phyloP scores from a whole-genome alignment of 1,140 invertebrate species.

The Hyles euphorbiae region DNA sequence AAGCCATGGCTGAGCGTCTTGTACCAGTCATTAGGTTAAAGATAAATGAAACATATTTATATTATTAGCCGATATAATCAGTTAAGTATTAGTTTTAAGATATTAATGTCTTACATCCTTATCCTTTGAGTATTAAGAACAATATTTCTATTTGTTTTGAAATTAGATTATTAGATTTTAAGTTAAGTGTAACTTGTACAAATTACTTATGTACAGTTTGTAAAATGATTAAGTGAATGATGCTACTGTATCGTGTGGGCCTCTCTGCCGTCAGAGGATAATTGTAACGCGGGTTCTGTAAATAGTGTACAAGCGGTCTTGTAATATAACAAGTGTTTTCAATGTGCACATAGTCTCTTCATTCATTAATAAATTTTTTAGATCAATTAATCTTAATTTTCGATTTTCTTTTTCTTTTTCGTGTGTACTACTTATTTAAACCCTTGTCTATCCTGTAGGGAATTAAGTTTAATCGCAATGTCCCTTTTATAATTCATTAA shows the following conservation, averaged over 20 bases:
- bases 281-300: constrained; percentile 58
- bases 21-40: constrained; percentile 64
- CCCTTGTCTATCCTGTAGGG: no score
- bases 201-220: constrained; percentile 70
- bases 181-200: constrained; percentile 66
- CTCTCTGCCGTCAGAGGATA: constrained; percentile 19
- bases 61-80: constrained; percentile 54
- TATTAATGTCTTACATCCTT: constrained; percentile 69
- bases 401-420: constrained; percentile 18
- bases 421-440: no score
- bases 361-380: constrained; percentile 75
- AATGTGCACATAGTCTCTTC: constrained; percentile 75
- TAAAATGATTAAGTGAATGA: constrained; percentile 46
- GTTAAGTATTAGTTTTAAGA: constrained; percentile 60
- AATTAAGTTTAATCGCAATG: no score
- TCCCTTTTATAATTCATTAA: no score
- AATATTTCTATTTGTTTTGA: constrained; percentile 72
- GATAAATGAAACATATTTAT: constrained; percentile 49
- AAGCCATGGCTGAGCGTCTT: constrained; percentile 58
- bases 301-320: constrained; percentile 66
- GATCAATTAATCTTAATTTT: constrained; percentile 57
- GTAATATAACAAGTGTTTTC: constrained; percentile 71
- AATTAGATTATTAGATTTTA: constrained; percentile 53
- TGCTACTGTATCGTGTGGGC: constrained; percentile 30
- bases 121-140: constrained; percentile 70